phyloP scores from a whole-genome alignment of 2,113 vertebrate genomes.

The Carlito syrichta region DNA sequence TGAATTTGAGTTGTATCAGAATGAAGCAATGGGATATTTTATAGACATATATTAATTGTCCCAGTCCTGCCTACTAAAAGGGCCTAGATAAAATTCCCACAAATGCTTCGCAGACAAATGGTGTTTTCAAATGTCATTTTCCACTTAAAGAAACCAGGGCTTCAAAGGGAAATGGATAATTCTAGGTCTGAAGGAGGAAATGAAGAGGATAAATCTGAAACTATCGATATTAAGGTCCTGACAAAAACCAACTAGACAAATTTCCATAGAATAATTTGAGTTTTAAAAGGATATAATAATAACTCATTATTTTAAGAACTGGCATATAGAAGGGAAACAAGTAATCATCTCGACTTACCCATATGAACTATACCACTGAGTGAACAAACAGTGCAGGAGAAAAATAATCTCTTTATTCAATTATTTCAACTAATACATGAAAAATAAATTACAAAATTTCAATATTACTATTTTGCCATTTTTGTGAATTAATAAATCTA shows the following conservation, averaged over 20 bases:
- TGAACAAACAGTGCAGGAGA: neutral
- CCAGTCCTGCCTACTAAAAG: neutral
- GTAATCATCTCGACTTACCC: neutral
- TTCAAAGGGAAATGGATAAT: slow-evolving; percentile 1
- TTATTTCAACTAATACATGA: neutral
- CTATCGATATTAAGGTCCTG: neutral
- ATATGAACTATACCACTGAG: neutral
- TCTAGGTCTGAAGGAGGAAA: neutral
- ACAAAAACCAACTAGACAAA: neutral
- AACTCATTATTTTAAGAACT: neutral
- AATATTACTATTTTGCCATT: neutral
- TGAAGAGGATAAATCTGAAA: neutral
- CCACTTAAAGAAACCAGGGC: neutral
- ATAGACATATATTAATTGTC: neutral
- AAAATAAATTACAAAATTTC: neutral
- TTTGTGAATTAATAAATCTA: neutral
- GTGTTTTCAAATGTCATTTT: neutral
- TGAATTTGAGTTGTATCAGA: neutral
- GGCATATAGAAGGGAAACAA: neutral
- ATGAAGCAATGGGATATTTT: neutral
- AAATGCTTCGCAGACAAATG: neutral
- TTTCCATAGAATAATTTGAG: neutral
- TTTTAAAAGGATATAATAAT: neutral
- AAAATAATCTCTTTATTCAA: neutral
- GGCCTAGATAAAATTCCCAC: neutral